These are phyloP conservation scores for Brassicogethes aeneus DNA, from an alignment of 2,888 invertebrate genomes.

Conservation along the genomic window DNA sequence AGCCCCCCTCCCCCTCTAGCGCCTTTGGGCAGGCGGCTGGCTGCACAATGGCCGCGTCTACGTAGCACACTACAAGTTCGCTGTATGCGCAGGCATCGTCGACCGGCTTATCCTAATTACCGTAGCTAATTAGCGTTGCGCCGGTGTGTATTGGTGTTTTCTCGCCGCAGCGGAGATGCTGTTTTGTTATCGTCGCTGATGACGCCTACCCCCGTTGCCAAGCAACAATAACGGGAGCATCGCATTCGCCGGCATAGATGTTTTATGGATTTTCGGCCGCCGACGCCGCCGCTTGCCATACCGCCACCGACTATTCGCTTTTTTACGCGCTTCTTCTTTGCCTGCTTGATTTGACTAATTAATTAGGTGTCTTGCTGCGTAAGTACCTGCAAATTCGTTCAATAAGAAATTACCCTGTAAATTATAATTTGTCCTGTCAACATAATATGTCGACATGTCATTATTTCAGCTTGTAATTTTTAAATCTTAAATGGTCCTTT, in stretches of 20 bases:
- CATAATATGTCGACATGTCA: too few relatives aligned
- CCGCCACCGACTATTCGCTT: too few relatives aligned
- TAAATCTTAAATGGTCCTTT: too few relatives aligned
- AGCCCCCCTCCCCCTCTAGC: conserved; percentile 18
- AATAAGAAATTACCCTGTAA: too few relatives aligned
- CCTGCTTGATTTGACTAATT: too few relatives aligned
- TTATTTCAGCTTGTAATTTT: too few relatives aligned
- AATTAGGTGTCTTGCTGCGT: too few relatives aligned
- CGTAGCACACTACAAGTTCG: too few relatives aligned
- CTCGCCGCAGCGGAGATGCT: conserved; percentile 18
- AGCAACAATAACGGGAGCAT: conserved; percentile 23
- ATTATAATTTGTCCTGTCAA: too few relatives aligned
- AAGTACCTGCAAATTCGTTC: too few relatives aligned
- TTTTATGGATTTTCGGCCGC: conserved; percentile 35
- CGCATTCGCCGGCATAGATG: conserved; percentile 25
- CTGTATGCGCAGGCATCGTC: conserved; percentile 30
- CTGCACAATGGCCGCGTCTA: conserved; percentile 24
- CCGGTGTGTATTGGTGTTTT: conserved; percentile 4
- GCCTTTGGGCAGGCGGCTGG: too few relatives aligned
- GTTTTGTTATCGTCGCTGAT: conserved; percentile 34
- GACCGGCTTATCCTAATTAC: conserved; percentile 41
- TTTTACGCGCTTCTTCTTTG: neutral
- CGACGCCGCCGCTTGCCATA: neutral
- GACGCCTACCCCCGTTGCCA: conserved; percentile 23
- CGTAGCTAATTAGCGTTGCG: conserved; percentile 38